Percentiles rank a stretch among this genome's conserved stretches.
phyloP scores from a whole-genome alignment of 2,888 invertebrate genomes.

The Drosophila anomelani region DNA sequence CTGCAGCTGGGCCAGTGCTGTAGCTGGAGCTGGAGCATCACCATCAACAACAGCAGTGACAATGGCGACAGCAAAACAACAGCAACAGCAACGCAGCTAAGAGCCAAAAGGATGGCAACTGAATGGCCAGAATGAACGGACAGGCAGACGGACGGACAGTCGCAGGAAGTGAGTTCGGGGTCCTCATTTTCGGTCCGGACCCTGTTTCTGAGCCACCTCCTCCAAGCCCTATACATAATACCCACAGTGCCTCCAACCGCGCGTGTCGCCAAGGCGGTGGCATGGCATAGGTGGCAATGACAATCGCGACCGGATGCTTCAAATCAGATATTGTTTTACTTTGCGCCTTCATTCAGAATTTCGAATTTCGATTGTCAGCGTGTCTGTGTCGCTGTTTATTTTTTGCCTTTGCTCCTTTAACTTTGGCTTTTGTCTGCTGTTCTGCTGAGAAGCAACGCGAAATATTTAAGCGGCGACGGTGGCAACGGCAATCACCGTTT shows the following conservation, averaged over 20 bases:
- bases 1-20: slow-evolving; percentile 13
- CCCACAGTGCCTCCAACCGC: slow-evolving; percentile 34
- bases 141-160: slow-evolving; percentile 37
- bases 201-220: slow-evolving; percentile 35
- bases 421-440: slow-evolving; percentile 23
- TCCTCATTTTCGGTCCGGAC: slow-evolving; percentile 50
- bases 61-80: slow-evolving; percentile 48
- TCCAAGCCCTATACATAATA: slow-evolving; percentile 13
- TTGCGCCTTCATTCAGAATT: slow-evolving; percentile 78
- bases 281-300: slow-evolving; percentile 82
- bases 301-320: slow-evolving; percentile 85
- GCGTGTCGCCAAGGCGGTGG: slow-evolving; percentile 50
- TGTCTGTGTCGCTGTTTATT: slow-evolving; percentile 64
- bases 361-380: slow-evolving; percentile 74
- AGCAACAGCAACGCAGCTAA: slow-evolving; percentile 43
- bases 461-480: slow-evolving; percentile 51
- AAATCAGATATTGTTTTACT: slow-evolving; percentile 84
- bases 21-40: slow-evolving; percentile 39
- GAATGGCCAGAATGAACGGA: slow-evolving; percentile 48
- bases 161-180: slow-evolving; percentile 74
- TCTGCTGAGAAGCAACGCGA: slow-evolving; percentile 40
- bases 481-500: slow-evolving; percentile 51
- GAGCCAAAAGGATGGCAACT: slow-evolving; percentile 45
- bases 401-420: slow-evolving; percentile 15
- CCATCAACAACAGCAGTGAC: slow-evolving; percentile 60